phyloP scores from a whole-genome alignment of 2,888 invertebrate genomes.

The Andrena minutula region DNA sequence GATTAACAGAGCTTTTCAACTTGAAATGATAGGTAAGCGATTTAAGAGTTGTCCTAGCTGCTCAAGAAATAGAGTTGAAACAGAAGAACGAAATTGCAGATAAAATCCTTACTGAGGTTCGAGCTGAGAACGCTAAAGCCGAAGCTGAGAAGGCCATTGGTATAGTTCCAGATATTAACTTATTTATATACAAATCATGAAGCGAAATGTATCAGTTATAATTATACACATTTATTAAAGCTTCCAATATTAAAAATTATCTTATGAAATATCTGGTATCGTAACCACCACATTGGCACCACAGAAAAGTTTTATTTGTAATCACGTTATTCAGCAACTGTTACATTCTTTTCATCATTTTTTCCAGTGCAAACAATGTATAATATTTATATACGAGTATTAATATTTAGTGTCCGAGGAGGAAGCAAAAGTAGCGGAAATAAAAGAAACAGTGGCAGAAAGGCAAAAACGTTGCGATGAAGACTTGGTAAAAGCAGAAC shows the following conservation, averaged over 20 bases:
- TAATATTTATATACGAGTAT: too few species aligned
- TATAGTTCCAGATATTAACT: constrained; percentile 73
- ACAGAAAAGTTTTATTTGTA: too few species aligned
- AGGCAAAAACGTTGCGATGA: constrained; percentile 95
- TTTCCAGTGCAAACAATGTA: too few species aligned
- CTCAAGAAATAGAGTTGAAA: constrained; percentile 93
- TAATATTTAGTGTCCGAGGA: constrained; percentile 89
- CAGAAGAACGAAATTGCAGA: constrained; percentile 96
- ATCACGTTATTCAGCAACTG: too few species aligned
- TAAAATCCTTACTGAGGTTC: constrained; percentile 93
- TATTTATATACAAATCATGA: not conserved
- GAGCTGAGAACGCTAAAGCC: constrained; percentile 96
- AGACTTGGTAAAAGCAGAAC: constrained; percentile 96
- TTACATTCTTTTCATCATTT: too few species aligned
- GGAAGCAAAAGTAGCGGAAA: constrained; percentile 95
- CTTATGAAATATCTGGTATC: too few species aligned
- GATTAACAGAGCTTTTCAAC: not conserved
- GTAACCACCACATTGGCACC: too few species aligned
- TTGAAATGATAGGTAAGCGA: constrained; percentile 88
- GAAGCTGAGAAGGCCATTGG: constrained; percentile 93
- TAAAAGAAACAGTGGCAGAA: constrained; percentile 94
- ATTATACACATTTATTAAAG: too few species aligned
- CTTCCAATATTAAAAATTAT: too few species aligned
- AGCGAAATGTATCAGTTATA: too few species aligned
- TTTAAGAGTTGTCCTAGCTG: constrained; percentile 91